Percentiles rank a stretch among this genome's conserved stretches.
Evolutionary conservation across 2,888 invertebrate species (phyloP).

Genomic region (Chelonus formosanus): DNA sequence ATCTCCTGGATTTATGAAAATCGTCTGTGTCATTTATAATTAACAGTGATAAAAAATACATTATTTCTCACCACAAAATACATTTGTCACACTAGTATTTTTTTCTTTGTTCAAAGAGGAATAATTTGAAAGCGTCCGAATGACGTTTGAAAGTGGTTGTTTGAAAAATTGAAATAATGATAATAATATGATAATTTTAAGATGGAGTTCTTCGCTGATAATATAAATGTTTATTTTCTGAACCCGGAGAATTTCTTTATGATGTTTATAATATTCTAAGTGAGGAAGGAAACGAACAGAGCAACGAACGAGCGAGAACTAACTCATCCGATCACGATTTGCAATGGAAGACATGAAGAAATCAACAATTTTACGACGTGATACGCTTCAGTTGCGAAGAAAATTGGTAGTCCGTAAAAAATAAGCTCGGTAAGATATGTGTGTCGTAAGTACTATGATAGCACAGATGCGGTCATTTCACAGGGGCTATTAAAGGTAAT

Average conservation of each 20-base stretch:
- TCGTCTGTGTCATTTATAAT: too few relatives aligned
- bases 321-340: slow-evolving; percentile 59
- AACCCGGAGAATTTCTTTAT: not conserved
- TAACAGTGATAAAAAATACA: too few relatives aligned
- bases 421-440: slow-evolving; percentile 58
- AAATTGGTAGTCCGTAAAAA: slow-evolving; percentile 64
- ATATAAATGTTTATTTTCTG: not conserved
- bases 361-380: slow-evolving; percentile 37
- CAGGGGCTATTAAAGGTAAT: too few relatives aligned
- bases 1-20: too few relatives aligned
- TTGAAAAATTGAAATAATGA: too few relatives aligned
- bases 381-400: slow-evolving; percentile 62
- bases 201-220: too few relatives aligned
- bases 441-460: slow-evolving; percentile 56
- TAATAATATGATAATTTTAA: too few relatives aligned
- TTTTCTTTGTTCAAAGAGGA: too few relatives aligned
- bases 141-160: too few relatives aligned
- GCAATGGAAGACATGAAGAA: slow-evolving; percentile 45
- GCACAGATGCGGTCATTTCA: slow-evolving; percentile 21
- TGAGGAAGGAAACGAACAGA: slow-evolving; percentile 46
- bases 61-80: too few relatives aligned
- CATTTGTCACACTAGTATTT: too few relatives aligned
- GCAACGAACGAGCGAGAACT: slow-evolving; percentile 59
- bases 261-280: not conserved
- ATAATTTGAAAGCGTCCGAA: too few relatives aligned